Evolutionary conservation across 2,113 vertebrate genomes (phyloP).

Genomic region (Gasterosteus nipponicus): DNA sequence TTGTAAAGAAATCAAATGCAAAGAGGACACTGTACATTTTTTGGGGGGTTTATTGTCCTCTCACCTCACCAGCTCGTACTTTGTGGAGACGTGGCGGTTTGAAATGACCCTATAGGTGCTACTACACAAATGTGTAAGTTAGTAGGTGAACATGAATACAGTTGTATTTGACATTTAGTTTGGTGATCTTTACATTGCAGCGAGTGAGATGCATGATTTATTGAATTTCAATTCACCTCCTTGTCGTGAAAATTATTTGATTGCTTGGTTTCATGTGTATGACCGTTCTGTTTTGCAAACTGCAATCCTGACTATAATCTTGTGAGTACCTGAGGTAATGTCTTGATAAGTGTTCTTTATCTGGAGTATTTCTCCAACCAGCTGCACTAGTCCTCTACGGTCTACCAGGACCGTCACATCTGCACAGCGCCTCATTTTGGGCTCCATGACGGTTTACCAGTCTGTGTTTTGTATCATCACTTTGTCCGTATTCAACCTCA

Average conservation of each 20-base stretch:
- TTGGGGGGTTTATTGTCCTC: not conserved
- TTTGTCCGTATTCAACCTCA: no score
- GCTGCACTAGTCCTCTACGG: no score
- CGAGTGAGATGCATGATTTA: not conserved
- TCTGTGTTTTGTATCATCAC: no score
- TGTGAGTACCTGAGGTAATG: not conserved
- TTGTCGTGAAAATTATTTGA: not conserved
- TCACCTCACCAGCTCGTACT: not conserved
- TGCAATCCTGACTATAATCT: not conserved
- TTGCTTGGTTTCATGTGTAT: not conserved
- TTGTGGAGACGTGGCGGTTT: not conserved
- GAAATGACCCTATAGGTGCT: not conserved
- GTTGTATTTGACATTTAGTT: conserved; percentile 1
- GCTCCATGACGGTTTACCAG: no score
- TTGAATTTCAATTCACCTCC: not conserved
- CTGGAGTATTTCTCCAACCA: not conserved
- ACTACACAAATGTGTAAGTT: not conserved
- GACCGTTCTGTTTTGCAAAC: not conserved
- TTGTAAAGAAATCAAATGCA: not conserved
- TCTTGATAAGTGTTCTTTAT: not conserved
- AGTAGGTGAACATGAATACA: not conserved
- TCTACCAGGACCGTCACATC: no score
- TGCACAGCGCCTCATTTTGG: no score
- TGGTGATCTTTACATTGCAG: not conserved
- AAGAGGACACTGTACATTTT: not conserved